Percentiles rank a stretch among this genome's conserved stretches.
Conservation (phyloP, 2,797 vertebrate species). For the Hippoglossus hippoglossus region DNA sequence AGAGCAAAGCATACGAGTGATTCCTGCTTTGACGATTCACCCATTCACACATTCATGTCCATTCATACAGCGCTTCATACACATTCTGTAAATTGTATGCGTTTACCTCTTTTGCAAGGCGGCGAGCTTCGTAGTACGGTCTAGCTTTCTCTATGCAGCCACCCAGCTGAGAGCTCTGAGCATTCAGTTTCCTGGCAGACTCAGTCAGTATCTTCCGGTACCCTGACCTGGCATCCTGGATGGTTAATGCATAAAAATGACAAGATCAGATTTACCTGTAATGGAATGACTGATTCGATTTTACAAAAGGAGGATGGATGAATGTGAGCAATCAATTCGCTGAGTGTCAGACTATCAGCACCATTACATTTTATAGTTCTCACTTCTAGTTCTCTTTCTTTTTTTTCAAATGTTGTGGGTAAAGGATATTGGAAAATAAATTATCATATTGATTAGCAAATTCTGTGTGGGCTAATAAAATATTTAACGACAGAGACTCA, state of each 20-base stretch:
- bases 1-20: no score
- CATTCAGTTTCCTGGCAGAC: conserved; percentile 92
- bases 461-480: conserved; percentile 32
- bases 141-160: conserved; percentile 94
- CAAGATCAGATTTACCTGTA: conserved; percentile 52
- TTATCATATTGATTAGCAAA: conserved; percentile 37
- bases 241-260: conserved; percentile 32
- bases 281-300: conserved; percentile 38
- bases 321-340: conserved; percentile 10
- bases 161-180: conserved; percentile 92
- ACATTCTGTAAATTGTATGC: background rate
- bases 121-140: conserved; percentile 93
- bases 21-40: no score
- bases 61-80: background rate
- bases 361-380: conserved; percentile 6
- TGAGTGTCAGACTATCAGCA: background rate
- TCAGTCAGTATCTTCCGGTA: conserved; percentile 94
- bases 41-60: no score
- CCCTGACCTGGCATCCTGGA: conserved; percentile 91
- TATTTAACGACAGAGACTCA: conserved; percentile 35
- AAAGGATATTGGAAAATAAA: conserved; percentile 26
- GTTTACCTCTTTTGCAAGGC: conserved; percentile 93
- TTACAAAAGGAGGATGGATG: conserved; percentile 5
- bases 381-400: background rate
- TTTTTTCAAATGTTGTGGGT: background rate